Evolutionary conservation across 1,140 invertebrate genomes (phyloP), one percentile per base, ranked within the genome.

Genomic region (Lordiphosa collinella): DNA sequence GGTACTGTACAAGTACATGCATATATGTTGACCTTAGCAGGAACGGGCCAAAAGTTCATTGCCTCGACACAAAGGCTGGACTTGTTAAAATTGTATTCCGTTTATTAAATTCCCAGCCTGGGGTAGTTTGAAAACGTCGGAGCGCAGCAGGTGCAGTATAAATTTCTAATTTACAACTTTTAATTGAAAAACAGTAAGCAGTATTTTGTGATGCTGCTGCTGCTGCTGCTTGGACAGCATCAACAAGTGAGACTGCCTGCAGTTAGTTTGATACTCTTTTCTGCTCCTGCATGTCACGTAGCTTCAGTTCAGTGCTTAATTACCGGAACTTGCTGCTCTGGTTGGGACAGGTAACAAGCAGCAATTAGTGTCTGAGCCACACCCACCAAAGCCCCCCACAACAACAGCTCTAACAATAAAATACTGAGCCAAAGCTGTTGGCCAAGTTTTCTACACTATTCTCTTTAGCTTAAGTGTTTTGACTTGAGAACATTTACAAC

Each of bases 181-280:
- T 67, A 67, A 67, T 67, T 67, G 63, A 67, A 66, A 66, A 67
- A 51, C 63, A 67, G 62, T 67, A 67, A 67, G 62, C 63, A 67
- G 63, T 53, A 67, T 67, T 44, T 47, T 31, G 53, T 51, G 62
- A 57, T 67, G 63, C 67, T 67, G 62, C 66, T 67, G 63, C 67
- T 67, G 62, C 66, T 67, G 62, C 66, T 67, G 63, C 67, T 67
- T 12, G 32, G 10, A 11, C 13, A 14, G n/a, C 11, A 12, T 37
- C 63, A 67, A 67, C 63, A 67, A 54, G 63, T 67, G 53, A 22
- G 16, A 22, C 38, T 62, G 31, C 57, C 29, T 12, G 16, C 16
- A 22, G 8, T 34, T 14, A 10, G 14, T 9, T 48, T 2, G 13
- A n/a, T 34, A 49, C 60, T 46, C n/a, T 43, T 18, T 25, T 25